Base-by-base conservation (phyloP, 2,797 vertebrate species). In the Cercopithecus neglectus region DNA sequence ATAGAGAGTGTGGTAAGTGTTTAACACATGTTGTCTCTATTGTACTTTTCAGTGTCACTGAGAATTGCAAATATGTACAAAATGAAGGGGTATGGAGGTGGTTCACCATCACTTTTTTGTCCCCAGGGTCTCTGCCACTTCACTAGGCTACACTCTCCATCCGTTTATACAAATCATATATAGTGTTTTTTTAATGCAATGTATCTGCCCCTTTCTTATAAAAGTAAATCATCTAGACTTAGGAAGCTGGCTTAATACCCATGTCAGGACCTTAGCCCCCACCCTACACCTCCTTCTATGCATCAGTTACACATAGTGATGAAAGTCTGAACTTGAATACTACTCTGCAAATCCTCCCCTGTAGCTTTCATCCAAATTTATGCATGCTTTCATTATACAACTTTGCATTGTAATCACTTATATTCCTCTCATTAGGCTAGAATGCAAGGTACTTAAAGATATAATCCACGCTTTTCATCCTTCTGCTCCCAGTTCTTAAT, bases 141-240 rank as follows among this genome's bases (percentile, higher is more conserved):
- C 13, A 21, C 4, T 13, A 50, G 19, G 21, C 5, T 13, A 44
- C 11, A 57, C 0, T 7, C 1, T 46, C 11, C 30, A 4, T 72
- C 46, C 14, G 89, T 17, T 55, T 82, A 57, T 41, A 79, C 2
- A 94, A 95, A 57, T 14, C 9, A 83, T 9, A 4, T 22, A 8
- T 17, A n/a, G 22, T 44, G 16, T 36, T 89, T 61, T 55, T 84
- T 53, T 64, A 89, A 76, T 22, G 9, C 11, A 70, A 26, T 4
- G 5, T 64, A 8, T 3, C 19, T 93, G 6, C 0, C 9, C 1
- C 28, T 74, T 72, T 21, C 53, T 80, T 44, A 61, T 50, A 55
- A 74, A 24, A 53, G 22, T 57, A 79, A 84, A 39, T 84, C 5
- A 53, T 50, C 30, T 30, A 28, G 8, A 30, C 19, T 95, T 44